Base-by-base conservation (phyloP, 2,888 invertebrate species). In the Pasiphila rectangulata region DNA sequence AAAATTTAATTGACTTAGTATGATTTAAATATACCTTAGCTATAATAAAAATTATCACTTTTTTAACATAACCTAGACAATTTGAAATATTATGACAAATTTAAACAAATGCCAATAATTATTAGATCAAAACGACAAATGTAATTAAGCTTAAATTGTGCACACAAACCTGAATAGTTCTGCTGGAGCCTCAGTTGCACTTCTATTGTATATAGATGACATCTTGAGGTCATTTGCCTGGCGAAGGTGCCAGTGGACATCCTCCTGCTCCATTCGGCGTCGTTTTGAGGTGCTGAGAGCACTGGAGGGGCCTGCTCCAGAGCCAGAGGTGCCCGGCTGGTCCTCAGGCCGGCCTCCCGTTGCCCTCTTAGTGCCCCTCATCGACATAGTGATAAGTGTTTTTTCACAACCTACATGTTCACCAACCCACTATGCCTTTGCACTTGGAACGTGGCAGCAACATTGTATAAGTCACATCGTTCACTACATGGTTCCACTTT, bases 171-270 rank as follows among this genome's bases (percentile, higher is more conserved):
- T 91, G 89, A 93, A 94, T 64, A 94, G 90, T 91, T 95, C 95
- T 64, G 95, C 95, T 41, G 95, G 95, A 77, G 95, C 94, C 84
- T 95, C 95, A 39, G 94, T 92, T 65, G 92, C 92, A 86, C 90
- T 93, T 78, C 91, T 92, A 83, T 97, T 96, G 87, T 96, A 96
- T 79, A 96, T 96, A 81, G 95, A 94, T 67, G 94, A 93, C 90
- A 94, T 94, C 90, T 96, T 96, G 80, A 96, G 93, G 89, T 96
- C 96, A 78, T 93, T 94, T 72, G 94, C 92, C 67, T 95, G 93
- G 68, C 95, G 92, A 69, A 95, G 94, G 78, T 95, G 95, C 96
- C 96, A 96, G 57, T 84, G 83, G 46, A 82, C 79, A 61, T 88
- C 88, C 59, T 88, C 86, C 43, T 81, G 79, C 69, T 86, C 86